Evolutionary conservation across 1,140 invertebrate genomes (phyloP).

Genomic region (Hyles vespertilio): DNA sequence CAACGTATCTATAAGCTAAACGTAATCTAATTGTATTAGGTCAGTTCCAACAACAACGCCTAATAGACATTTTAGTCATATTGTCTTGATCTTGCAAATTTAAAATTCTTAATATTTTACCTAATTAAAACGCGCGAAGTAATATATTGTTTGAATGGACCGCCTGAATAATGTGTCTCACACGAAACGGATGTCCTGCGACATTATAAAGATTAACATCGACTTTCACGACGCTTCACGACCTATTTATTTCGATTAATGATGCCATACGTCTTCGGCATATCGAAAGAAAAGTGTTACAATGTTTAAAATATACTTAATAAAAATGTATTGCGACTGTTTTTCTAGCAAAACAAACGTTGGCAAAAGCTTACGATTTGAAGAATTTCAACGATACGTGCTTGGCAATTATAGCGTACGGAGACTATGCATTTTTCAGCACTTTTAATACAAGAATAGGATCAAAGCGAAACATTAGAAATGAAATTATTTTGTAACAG

Average conservation of each 20-base stretch:
- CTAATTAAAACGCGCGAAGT: not conserved
- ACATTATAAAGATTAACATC: slow-evolving; percentile 10
- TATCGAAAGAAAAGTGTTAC: slow-evolving; percentile 7
- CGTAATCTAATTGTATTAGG: too few species aligned
- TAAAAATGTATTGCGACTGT: slow-evolving; percentile 4
- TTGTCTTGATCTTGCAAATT: too few species aligned
- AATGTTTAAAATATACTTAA: slow-evolving; percentile 2
- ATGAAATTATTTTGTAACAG: too few species aligned
- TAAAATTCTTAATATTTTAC: too few species aligned
- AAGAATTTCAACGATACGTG: not conserved
- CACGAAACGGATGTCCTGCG: slow-evolving; percentile 7
- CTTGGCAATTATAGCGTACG: not conserved
- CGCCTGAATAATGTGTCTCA: not conserved
- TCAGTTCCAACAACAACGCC: too few species aligned
- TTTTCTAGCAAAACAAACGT: slow-evolving; percentile 2
- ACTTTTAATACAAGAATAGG: not conserved
- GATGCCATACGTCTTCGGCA: slow-evolving; percentile 7
- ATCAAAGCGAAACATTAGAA: too few species aligned
- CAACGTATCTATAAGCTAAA: too few species aligned
- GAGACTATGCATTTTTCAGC: slow-evolving; percentile 3
- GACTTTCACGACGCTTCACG: slow-evolving; percentile 9
- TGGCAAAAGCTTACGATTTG: not conserved
- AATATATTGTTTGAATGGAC: slow-evolving; percentile 7
- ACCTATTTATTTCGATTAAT: slow-evolving; percentile 9
- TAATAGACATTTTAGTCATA: too few species aligned